A percentile compares a stretch with the other conserved stretches of the same genome.
These are phyloP conservation scores for Hafferia zeledoni DNA, from an alignment of 2,797 vertebrate genomes.

Conservation along the genomic window DNA sequence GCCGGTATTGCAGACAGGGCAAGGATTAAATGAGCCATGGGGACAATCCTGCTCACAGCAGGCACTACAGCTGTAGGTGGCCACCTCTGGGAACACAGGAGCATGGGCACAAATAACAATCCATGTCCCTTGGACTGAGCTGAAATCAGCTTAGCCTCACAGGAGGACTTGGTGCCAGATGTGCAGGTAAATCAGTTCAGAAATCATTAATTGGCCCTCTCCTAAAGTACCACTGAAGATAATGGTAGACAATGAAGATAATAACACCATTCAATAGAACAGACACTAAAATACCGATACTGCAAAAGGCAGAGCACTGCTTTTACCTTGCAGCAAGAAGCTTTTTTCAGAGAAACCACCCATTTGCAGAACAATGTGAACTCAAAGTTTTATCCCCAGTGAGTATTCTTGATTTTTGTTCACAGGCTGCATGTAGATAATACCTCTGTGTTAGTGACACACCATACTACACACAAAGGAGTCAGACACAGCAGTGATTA, in stretches of 20 bases:
- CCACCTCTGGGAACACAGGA: background rate
- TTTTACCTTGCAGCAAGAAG: background rate
- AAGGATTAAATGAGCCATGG: background rate
- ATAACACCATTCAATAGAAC: background rate
- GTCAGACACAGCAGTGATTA: constrained; percentile 64
- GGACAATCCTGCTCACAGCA: background rate
- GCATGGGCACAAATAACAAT: fast-evolving
- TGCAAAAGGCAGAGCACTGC: background rate
- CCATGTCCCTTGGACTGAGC: background rate
- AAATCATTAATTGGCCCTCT: background rate
- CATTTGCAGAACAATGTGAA: background rate
- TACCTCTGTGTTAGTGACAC: constrained; percentile 20
- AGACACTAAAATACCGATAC: background rate
- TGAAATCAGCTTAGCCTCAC: background rate
- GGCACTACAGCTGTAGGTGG: background rate
- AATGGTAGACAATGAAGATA: too few relatives aligned
- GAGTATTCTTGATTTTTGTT: constrained; percentile 9
- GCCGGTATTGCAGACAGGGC: background rate
- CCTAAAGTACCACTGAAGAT: background rate
- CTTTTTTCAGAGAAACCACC: background rate
- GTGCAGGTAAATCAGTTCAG: background rate
- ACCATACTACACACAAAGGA: constrained; percentile 34
- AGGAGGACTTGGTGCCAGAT: background rate
- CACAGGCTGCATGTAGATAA: background rate
- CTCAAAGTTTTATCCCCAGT: background rate